These are phyloP conservation scores for Chrysotoxum bicinctum DNA, from an alignment of 2,888 invertebrate genomes.

Conservation along the genomic window DNA sequence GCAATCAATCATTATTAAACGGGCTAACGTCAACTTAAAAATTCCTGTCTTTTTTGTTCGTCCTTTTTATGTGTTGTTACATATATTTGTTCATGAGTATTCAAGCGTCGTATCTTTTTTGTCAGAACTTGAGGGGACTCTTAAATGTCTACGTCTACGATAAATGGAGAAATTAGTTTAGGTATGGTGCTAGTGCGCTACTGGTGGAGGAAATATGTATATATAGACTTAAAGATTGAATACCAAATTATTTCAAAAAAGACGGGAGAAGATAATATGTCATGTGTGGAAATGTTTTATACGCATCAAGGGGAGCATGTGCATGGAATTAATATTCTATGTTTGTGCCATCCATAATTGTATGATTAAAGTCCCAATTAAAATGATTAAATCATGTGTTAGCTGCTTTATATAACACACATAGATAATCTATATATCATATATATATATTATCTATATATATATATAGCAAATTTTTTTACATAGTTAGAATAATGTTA, in stretches of 20 bases:
- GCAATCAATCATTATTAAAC: slow-evolving; percentile 71
- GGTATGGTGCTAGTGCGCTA: neutral
- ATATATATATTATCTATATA: no score
- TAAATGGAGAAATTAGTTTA: slow-evolving; percentile 21
- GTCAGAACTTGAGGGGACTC: slow-evolving; percentile 11
- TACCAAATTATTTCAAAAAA: neutral
- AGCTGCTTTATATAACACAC: neutral
- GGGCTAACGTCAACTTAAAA: slow-evolving; percentile 64
- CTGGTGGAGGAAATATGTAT: neutral
- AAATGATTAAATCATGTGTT: neutral
- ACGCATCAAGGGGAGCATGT: neutral
- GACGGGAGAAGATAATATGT: neutral
- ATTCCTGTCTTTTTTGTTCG: slow-evolving; percentile 21
- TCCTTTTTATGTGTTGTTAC: neutral
- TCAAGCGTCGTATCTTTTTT: slow-evolving; percentile 6
- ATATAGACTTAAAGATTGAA: slow-evolving; percentile 20
- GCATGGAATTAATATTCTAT: neutral
- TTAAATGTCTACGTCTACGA: slow-evolving; percentile 8
- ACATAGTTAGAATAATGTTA: no score
- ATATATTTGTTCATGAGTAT: neutral
- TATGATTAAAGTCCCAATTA: slow-evolving; percentile 1
- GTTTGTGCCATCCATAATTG: neutral
- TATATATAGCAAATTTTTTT: no score
- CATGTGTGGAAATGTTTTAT: neutral
- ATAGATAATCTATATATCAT: no score